A percentile compares a stretch with the other conserved stretches of the same genome.
phyloP scores from a whole-genome alignment of 2,797 vertebrate species.

The Sus cebifrons region DNA sequence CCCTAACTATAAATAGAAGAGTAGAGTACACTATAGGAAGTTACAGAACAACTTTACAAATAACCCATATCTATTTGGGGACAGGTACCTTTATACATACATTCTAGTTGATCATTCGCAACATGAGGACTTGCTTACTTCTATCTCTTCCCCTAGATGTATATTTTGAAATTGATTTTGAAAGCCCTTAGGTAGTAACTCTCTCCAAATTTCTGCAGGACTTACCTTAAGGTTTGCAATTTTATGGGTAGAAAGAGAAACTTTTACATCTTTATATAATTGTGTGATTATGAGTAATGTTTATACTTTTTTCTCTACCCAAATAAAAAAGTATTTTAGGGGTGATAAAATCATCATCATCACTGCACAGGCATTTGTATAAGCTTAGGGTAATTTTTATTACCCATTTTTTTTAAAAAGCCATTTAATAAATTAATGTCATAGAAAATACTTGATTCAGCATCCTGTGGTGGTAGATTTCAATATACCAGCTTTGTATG shows the following conservation, averaged over 20 bases:
- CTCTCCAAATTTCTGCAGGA: neutral
- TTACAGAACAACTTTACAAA: neutral
- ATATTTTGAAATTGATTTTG: neutral
- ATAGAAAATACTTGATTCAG: conserved; percentile 24
- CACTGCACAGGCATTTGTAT: neutral
- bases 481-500: neutral
- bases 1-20: neutral
- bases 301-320: conserved; percentile 14
- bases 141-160: neutral
- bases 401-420: neutral
- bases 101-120: neutral
- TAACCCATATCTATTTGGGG: neutral
- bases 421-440: conserved; percentile 27
- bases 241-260: neutral
- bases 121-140: neutral
- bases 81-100: neutral
- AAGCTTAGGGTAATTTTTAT: neutral
- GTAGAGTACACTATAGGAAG: neutral
- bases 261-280: neutral
- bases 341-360: neutral
- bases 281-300: neutral
- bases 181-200: neutral
- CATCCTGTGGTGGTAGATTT: conserved; percentile 17
- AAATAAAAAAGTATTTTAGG: conserved; percentile 11
- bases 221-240: neutral